These are phyloP conservation scores for Euzophera pinguis DNA, from an alignment of 2,888 invertebrate genomes.

Conservation along the genomic window DNA sequence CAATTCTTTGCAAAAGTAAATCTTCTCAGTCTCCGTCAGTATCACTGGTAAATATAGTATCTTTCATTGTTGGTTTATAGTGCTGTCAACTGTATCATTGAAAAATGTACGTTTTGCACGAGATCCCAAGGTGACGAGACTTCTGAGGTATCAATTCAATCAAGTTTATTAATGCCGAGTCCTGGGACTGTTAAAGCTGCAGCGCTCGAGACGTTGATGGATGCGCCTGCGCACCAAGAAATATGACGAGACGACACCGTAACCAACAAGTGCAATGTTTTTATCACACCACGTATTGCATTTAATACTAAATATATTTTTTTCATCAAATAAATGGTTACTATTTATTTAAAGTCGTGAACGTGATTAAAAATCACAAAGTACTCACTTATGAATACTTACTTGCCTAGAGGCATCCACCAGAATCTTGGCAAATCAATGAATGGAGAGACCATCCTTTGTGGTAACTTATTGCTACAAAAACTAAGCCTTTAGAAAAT, in stretches of 20 bases:
- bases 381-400: background rate
- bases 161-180: slow-evolving; percentile 5
- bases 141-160: slow-evolving; percentile 1
- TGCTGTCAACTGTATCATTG: slow-evolving; percentile 2
- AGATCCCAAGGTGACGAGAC: slow-evolving; percentile 1
- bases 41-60: slow-evolving; percentile 8
- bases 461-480: slow-evolving; percentile 46
- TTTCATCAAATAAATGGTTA: background rate
- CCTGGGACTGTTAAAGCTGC: background rate
- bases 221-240: slow-evolving; percentile 6
- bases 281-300: background rate
- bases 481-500: slow-evolving; percentile 60
- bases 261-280: background rate
- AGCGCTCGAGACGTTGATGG: slow-evolving; percentile 6
- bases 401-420: slow-evolving; percentile 1
- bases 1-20: background rate
- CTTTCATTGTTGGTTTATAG: slow-evolving; percentile 3
- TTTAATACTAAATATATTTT: background rate
- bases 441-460: slow-evolving; percentile 60
- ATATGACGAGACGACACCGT: slow-evolving; percentile 6
- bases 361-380: background rate
- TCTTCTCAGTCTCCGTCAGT: background rate
- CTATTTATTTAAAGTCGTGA: background rate
- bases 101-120: background rate
- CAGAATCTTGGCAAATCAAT: slow-evolving; percentile 41